Base-by-base conservation (phyloP, 2,113 vertebrate genomes). In the Datnioides undecimradiatus region DNA sequence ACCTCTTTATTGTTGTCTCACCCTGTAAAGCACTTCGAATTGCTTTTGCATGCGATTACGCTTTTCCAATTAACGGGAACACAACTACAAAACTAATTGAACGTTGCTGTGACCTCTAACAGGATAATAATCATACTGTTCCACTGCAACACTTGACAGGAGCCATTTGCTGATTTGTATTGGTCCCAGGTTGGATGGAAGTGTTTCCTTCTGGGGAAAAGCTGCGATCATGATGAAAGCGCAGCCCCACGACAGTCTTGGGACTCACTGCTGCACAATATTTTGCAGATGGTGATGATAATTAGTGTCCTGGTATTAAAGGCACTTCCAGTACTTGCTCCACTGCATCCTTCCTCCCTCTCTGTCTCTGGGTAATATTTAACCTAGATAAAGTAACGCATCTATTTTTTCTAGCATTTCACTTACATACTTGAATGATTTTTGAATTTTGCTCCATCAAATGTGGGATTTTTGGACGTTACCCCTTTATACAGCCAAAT, bases 211-310 rank as follows among this genome's bases (percentile, higher is more conserved):
- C 49, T 16, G 83, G 71, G 80, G 70, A 67, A 55, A 74, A 57
- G n/a, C 64, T 68, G 54, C 43, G 77, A 88, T 79, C 68, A 45
- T 66, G 80, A 89, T 91, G 86, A 90, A 88, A 87, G 84, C n/a
- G 48, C 62, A 81, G 74, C 79, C 83, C 79, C 84, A 45, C 25
- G 13, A 58, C 66, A 29, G 77, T 68, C 84, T 62, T 64, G 78
- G 80, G 85, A 88, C 74, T 87, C 72, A 60, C 59, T 72, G 63
- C 79, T 43, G 62, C 25, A 19, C 31, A 49, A 60, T 83, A 79
- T 84, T 82, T 84, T 90, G 79, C 85, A 91, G 87, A 89, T 89
- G 87, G 85, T 76, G 80, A 71, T 65, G 85, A 67, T 90, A 90
- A 90, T 92, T 86, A 88, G 84, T 82, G 66, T 76, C 79, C 52